These are phyloP conservation scores for Proctacanthus coquilletti DNA, from an alignment of 1,140 invertebrate genomes.

Conservation along the genomic window DNA sequence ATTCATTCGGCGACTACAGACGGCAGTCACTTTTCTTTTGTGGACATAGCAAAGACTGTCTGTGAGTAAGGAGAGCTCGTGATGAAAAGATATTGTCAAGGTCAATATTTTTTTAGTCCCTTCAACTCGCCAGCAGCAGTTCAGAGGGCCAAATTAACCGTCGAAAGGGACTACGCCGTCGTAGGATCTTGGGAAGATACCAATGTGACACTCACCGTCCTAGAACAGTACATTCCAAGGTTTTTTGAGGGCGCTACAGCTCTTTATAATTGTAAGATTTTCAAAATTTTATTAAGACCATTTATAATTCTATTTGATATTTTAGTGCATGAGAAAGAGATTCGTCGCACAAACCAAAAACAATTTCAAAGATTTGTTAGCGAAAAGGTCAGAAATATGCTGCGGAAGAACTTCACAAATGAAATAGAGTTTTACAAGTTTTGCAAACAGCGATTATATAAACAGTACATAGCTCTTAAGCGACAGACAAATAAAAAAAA, in stretches of 20 bases:
- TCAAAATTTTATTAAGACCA: slow-evolving; percentile 60
- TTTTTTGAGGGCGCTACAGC: slow-evolving; percentile 57
- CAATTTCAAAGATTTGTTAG: slow-evolving; percentile 67
- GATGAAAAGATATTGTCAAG: background rate
- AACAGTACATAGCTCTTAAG: slow-evolving; percentile 58
- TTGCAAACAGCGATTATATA: slow-evolving; percentile 67
- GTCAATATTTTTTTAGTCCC: slow-evolving; percentile 36
- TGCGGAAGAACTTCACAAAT: slow-evolving; percentile 67
- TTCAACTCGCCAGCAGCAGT: slow-evolving; percentile 62
- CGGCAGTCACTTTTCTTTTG: slow-evolving; percentile 32
- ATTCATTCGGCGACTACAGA: slow-evolving; percentile 63
- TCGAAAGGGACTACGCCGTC: slow-evolving; percentile 64
- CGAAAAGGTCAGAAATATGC: slow-evolving; percentile 67
- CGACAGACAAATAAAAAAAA: too few species aligned
- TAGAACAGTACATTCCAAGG: slow-evolving; percentile 60
- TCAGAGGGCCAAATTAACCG: slow-evolving; percentile 58
- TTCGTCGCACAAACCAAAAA: slow-evolving; percentile 61
- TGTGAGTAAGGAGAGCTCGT: background rate
- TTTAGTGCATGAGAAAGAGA: slow-evolving; percentile 55
- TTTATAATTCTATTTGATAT: slow-evolving; percentile 53
- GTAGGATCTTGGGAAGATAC: slow-evolving; percentile 69
- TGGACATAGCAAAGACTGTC: background rate
- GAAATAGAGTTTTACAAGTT: slow-evolving; percentile 88
- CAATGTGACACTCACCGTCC: slow-evolving; percentile 53
- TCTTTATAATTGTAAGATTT: background rate